Evolutionary conservation across 1,140 invertebrate species (phyloP), one percentile per base, ranked within the genome.

Genomic region (Nixonia krombeini): DNA sequence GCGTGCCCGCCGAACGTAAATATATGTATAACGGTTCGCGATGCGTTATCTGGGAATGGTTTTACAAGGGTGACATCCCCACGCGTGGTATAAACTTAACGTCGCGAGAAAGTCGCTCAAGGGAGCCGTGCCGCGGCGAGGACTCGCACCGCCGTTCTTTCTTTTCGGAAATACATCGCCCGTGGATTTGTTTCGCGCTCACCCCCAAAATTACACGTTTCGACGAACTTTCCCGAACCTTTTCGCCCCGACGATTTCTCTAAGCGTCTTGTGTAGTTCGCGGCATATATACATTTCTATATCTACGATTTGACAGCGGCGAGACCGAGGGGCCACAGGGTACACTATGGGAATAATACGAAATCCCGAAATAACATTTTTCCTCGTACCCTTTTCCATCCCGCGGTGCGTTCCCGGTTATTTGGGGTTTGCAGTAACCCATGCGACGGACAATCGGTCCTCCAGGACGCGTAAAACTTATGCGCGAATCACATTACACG

Each of bases 31-130:
- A 21, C 72, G 56, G 49, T 45, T n/a, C 53, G 59, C 76, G 74
- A 82, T 81, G 76, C 66, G 79, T 84, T 84, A 84, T 84, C 81
- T 75, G 77, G 58, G 76, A 83, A 82, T 82, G 79, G 82, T 83
- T 84, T 83, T 80, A 82, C 82, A 83, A 84, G 82, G 82, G 81
- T 77, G 79, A 83, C 81, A 83, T 83, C 82, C 82, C 81, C 72
- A 45, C 72, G 75, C 67, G 72, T 77, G 77, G 69, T 68, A 82
- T 83, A 82, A 85, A 83, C 75, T 79, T 78, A 75, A 62, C 75
- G 74, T 74, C 70, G 70, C 49, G 73, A 61, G n/a, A 58, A 70
- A 49, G 58, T 72, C 62, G 64, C 38, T 49, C 35, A 52, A 35
- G 53, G 46, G 50, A 45, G 7, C 28, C 28, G 8, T 12, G 12